A percentile compares a stretch with the other conserved stretches of the same genome.
Conservation (phyloP, 2,113 vertebrate species). For the Ctenodactylus gundi region DNA sequence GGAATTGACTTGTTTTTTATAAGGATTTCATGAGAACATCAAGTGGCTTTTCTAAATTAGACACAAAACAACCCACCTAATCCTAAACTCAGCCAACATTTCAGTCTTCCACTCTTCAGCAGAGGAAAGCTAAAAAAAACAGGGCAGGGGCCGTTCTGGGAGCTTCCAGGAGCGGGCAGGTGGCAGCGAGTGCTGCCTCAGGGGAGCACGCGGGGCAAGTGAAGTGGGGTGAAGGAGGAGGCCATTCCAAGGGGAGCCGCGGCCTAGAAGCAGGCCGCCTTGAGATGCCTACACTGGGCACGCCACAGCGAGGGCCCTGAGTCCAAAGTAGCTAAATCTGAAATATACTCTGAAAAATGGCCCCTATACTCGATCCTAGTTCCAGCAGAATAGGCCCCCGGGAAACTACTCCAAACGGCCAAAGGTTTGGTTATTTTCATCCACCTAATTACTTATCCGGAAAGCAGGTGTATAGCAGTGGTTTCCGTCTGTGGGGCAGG, state of each 20-base stretch:
- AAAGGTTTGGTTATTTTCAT: neutral
- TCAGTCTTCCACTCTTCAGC: neutral
- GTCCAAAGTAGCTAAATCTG: neutral
- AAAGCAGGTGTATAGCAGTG: neutral
- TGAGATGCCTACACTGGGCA: neutral
- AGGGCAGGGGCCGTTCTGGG: fast-evolving
- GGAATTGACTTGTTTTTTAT: neutral
- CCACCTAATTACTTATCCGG: neutral
- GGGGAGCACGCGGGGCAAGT: fast-evolving
- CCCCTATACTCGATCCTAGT: neutral
- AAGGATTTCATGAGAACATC: slow-evolving; percentile 5
- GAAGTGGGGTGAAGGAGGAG: fast-evolving
- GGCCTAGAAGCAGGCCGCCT: neutral
- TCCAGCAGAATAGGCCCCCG: neutral
- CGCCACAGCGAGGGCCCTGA: fast-evolving
- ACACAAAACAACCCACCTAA: neutral
- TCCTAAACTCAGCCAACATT: slow-evolving; percentile 1
- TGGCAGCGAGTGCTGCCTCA: fast-evolving
- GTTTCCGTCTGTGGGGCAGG: neutral
- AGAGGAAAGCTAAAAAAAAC: neutral
- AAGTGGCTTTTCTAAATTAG: slow-evolving; percentile 38
- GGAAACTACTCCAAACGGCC: neutral
- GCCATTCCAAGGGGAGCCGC: neutral
- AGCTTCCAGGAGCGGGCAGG: fast-evolving
- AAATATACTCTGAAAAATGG: neutral